Conservation (phyloP, 2,797 vertebrate species). For the Pelochelys cantorii region DNA sequence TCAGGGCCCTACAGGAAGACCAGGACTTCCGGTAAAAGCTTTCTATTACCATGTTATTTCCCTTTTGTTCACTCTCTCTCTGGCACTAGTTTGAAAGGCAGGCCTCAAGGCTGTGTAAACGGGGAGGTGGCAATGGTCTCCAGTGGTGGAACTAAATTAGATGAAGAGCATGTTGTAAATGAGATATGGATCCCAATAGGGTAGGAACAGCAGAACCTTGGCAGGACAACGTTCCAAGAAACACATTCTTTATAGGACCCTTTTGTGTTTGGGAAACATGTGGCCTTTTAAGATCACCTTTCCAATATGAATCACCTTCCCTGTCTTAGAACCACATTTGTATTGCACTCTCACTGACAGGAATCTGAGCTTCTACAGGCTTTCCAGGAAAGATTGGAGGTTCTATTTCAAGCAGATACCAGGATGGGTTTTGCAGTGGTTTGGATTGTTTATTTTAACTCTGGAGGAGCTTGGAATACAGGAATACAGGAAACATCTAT, state of each 20-base stretch:
- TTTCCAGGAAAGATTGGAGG: background rate
- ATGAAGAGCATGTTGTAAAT: background rate
- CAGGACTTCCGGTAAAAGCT: constrained; percentile 88
- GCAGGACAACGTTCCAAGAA: background rate
- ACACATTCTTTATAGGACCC: background rate
- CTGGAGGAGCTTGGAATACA: background rate
- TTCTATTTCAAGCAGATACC: background rate
- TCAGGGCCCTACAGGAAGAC: constrained; percentile 88
- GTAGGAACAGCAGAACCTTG: background rate
- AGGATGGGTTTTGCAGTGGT: background rate
- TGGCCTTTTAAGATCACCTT: background rate
- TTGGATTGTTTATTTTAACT: background rate
- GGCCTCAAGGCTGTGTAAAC: background rate
- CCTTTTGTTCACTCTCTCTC: background rate
- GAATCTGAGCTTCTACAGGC: background rate
- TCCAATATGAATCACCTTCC: background rate
- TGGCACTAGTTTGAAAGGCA: background rate
- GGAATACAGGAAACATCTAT: background rate
- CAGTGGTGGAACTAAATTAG: background rate
- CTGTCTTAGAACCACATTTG: background rate
- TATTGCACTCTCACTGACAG: background rate
- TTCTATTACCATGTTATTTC: constrained; percentile 52
- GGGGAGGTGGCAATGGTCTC: background rate
- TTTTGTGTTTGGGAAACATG: background rate
- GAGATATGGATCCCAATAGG: background rate